Percentiles rank a stretch among this genome's conserved stretches.
These are phyloP conservation scores for Acestrorhynchus altus DNA, from an alignment of 2,797 vertebrate genomes.

Conservation along the genomic window DNA sequence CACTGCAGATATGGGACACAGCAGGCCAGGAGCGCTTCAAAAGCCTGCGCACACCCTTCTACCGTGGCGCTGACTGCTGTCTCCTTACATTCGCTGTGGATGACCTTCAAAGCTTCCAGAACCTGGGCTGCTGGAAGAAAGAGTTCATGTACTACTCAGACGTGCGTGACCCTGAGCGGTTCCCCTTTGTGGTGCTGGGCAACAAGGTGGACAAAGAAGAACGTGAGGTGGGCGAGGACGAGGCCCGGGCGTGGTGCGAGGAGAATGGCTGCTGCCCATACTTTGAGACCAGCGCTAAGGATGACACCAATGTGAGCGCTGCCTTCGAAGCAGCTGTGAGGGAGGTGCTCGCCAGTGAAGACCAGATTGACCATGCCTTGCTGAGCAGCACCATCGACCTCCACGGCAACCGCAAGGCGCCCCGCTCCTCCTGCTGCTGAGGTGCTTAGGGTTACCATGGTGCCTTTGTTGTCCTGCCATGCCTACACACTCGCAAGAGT, in stretches of 20 bases:
- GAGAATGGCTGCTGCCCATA: constrained; percentile 93
- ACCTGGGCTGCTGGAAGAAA: constrained; percentile 94
- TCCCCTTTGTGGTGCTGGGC: constrained; percentile 95
- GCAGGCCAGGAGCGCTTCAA: constrained; percentile 97
- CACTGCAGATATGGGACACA: constrained; percentile 98
- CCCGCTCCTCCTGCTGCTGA: constrained; percentile 90
- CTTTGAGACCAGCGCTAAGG: constrained; percentile 97
- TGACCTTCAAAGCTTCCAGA: constrained; percentile 95
- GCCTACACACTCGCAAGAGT: constrained; percentile 14
- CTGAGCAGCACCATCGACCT: constrained; percentile 91
- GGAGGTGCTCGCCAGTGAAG: constrained; percentile 91
- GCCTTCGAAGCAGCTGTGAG: constrained; percentile 96
- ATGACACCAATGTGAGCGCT: constrained; percentile 93
- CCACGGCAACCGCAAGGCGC: constrained; percentile 87
- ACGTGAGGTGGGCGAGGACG: constrained; percentile 89
- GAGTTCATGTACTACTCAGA: constrained; percentile 96
- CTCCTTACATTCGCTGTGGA: constrained; percentile 96
- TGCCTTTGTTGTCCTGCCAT: neutral
- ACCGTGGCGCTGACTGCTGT: constrained; percentile 96
- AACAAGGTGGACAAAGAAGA: constrained; percentile 95
- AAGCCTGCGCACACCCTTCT: constrained; percentile 95
- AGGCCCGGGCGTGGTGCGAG: constrained; percentile 92
- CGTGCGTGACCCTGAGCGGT: constrained; percentile 89
- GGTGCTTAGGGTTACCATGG: constrained; percentile 5
- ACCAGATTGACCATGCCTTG: constrained; percentile 90